These are phyloP conservation scores for Saimiri boliviensis DNA, from an alignment of 2,113 vertebrate genomes.

Conservation along the genomic window DNA sequence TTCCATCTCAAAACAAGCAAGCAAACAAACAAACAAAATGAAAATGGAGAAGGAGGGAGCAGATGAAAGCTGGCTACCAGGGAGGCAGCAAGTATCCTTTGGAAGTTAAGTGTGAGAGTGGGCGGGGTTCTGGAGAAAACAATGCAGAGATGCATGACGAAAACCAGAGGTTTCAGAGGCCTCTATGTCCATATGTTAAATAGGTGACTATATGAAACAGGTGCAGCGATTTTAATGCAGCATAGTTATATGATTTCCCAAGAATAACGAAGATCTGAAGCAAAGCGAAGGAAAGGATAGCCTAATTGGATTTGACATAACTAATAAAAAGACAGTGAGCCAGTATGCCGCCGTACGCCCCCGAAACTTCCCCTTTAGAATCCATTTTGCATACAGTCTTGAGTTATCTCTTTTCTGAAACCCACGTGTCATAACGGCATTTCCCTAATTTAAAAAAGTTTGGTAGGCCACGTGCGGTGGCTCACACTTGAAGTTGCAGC, in stretches of 20 bases:
- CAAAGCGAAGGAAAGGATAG: not conserved
- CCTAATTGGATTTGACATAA: not conserved
- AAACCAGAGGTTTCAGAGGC: not conserved
- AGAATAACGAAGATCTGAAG: constrained; percentile 19
- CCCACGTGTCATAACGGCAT: not conserved
- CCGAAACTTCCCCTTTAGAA: not conserved
- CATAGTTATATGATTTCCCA: not conserved
- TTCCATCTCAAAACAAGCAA: no score
- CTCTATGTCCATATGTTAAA: not conserved
- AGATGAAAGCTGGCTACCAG: not conserved
- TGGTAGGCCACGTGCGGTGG: no score
- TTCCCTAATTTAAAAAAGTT: constrained; percentile 23
- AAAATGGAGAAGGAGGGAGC: not conserved
- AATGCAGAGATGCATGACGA: not conserved
- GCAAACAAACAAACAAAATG: no score
- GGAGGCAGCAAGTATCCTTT: not conserved
- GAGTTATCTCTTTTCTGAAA: not conserved
- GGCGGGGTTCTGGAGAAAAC: not conserved
- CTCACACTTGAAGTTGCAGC: no score
- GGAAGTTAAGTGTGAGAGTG: not conserved
- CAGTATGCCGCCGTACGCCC: not conserved
- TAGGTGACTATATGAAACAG: not conserved
- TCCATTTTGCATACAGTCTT: not conserved
- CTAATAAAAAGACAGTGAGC: not conserved
- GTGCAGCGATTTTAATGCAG: not conserved